These are phyloP conservation scores for Copidosoma floridanum DNA, from an alignment of 1,140 invertebrate genomes.

Conservation along the genomic window DNA sequence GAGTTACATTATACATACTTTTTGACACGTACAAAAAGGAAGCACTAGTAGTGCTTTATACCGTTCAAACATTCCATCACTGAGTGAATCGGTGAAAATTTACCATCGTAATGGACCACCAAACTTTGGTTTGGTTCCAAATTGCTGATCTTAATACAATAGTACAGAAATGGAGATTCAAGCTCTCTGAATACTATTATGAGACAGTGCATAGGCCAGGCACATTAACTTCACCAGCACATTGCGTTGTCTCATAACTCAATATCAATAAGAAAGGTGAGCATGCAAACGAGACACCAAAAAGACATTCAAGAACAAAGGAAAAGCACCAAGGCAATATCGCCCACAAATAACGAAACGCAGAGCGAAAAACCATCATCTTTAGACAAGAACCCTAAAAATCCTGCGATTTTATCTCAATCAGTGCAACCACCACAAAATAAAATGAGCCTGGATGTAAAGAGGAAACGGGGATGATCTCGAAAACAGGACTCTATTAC, in stretches of 20 bases:
- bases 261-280: conserved; percentile 1
- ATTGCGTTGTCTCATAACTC: conserved; percentile 29
- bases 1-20: neutral
- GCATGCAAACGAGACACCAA: too few species aligned
- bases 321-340: neutral
- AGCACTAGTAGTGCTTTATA: conserved; percentile 44
- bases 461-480: neutral
- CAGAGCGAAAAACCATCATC: neutral
- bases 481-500: too few species aligned
- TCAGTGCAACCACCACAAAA: neutral
- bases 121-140: conserved; percentile 45
- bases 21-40: conserved; percentile 39
- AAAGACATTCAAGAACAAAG: neutral
- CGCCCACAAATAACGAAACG: neutral
- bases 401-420: too few species aligned
- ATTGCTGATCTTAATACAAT: conserved; percentile 33
- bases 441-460: neutral
- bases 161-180: conserved; percentile 43
- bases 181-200: conserved; percentile 44
- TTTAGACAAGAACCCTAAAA: neutral
- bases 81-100: conserved; percentile 48
- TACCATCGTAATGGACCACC: conserved; percentile 49
- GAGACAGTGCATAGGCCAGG: conserved; percentile 39
- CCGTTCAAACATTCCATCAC: conserved; percentile 39
- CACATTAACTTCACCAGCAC: conserved; percentile 25